phyloP scores from a whole-genome alignment of 2,113 vertebrate species.

The Carlito syrichta region DNA sequence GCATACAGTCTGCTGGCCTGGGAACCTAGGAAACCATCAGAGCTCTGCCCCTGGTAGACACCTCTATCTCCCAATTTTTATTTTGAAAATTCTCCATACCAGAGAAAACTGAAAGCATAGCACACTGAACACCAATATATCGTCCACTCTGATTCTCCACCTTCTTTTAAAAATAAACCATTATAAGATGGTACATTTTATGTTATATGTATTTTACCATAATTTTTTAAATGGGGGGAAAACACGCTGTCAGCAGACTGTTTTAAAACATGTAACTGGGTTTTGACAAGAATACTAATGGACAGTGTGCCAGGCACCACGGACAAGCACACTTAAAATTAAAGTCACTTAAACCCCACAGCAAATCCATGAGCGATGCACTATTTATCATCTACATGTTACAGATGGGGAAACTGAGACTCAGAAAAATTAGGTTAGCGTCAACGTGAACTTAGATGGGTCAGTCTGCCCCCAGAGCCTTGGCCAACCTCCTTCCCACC shows the following conservation, averaged over 20 bases:
- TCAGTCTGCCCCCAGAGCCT: neutral
- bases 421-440: neutral
- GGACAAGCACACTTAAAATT: too few relatives aligned
- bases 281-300: neutral
- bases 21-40: neutral
- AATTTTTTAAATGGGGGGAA: too few relatives aligned
- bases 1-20: neutral
- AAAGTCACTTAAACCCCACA: neutral
- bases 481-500: neutral
- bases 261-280: neutral
- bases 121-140: neutral
- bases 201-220: neutral
- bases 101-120: neutral
- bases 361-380: neutral
- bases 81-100: neutral
- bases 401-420: neutral
- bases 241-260: neutral
- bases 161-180: neutral
- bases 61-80: neutral
- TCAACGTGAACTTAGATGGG: neutral
- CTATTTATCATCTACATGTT: neutral
- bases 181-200: neutral
- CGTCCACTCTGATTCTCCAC: neutral
- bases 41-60: neutral
- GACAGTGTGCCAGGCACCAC: neutral